phyloP scores from a whole-genome alignment of 2,797 vertebrate species.

The Molothrus ater region DNA sequence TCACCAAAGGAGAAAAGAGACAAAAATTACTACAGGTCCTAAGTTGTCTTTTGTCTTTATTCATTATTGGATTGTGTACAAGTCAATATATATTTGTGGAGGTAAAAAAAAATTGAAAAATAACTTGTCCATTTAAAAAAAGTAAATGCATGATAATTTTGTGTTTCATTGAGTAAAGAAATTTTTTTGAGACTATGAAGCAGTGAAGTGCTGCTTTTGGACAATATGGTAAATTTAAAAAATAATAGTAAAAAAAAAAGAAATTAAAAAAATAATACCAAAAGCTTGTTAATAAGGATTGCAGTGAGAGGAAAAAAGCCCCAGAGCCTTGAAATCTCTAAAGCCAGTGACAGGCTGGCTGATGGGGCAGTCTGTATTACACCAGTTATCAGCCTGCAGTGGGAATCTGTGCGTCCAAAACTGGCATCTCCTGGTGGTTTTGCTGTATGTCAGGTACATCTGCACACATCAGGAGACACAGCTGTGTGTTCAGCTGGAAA shows the following conservation, averaged over 20 bases:
- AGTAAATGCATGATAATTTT: not conserved
- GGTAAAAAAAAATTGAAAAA: not conserved
- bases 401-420: accelerated
- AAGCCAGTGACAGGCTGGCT: not conserved
- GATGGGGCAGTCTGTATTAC: not conserved
- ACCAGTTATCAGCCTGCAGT: not conserved
- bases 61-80: not conserved
- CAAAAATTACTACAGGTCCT: not conserved
- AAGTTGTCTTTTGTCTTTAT: not conserved
- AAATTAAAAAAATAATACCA: not conserved
- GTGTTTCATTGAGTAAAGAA: not conserved
- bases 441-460: not conserved
- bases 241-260: not conserved
- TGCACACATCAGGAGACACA: accelerated
- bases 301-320: not conserved
- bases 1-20: not conserved
- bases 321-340: not conserved
- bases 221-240: not conserved
- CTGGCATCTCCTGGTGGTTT: not conserved
- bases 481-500: not conserved
- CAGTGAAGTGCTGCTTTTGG: not conserved
- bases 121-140: not conserved
- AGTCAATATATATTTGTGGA: not conserved
- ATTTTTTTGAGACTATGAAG: not conserved
- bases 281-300: not conserved